Conservation (phyloP, 2,113 vertebrate species). For the Procapra przewalskii region DNA sequence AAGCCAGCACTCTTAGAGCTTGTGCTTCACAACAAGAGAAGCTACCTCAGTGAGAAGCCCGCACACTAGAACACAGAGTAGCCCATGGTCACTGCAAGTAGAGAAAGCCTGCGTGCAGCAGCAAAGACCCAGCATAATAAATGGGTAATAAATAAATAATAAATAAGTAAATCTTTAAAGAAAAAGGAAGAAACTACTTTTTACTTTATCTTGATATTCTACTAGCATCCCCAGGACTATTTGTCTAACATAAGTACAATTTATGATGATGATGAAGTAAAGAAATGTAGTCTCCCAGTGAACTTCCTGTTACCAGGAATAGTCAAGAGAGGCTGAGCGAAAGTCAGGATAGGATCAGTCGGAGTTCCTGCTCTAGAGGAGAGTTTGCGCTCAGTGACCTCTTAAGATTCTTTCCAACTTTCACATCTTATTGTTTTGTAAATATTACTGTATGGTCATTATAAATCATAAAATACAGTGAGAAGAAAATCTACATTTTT, state of each 20-base stretch:
- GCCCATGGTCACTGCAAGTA: neutral
- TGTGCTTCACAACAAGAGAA: neutral
- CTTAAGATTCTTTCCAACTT: neutral
- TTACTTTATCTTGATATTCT: slow-evolving; percentile 7
- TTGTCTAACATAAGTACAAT: neutral
- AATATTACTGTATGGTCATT: neutral
- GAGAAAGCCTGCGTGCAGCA: neutral
- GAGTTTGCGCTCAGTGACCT: neutral
- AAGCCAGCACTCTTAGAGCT: neutral
- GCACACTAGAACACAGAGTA: neutral
- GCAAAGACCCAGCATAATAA: neutral
- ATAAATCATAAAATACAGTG: neutral
- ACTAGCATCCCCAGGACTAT: neutral
- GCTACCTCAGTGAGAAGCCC: neutral
- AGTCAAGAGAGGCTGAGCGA: neutral
- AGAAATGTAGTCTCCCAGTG: neutral
- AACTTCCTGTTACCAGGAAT: neutral
- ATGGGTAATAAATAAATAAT: neutral
- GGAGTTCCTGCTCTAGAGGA: neutral
- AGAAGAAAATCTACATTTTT: neutral
- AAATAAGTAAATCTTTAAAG: neutral
- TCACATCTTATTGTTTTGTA: neutral
- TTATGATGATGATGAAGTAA: neutral
- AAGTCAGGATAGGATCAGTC: neutral
- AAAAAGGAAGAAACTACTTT: slow-evolving; percentile 7